A percentile compares a stretch with the other conserved stretches of the same genome.
These are phyloP conservation scores for Eilema sororculum DNA, from an alignment of 2,888 invertebrate genomes.

Conservation along the genomic window DNA sequence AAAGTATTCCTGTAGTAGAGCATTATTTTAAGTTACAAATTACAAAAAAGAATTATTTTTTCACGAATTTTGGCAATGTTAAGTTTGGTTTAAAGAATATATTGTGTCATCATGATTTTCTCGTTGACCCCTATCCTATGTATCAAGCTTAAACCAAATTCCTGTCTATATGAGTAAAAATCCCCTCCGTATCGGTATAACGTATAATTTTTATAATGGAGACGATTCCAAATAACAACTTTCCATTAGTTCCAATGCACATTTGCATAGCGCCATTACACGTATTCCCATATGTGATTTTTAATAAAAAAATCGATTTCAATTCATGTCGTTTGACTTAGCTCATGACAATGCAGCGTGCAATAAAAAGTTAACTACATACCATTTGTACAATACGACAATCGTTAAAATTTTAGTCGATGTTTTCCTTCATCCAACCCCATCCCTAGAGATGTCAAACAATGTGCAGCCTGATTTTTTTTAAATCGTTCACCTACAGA, in stretches of 20 bases:
- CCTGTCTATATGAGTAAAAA: too few species aligned
- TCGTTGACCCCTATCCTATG: too few species aligned
- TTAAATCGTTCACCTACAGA: slow-evolving; percentile 44
- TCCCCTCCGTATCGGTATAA: not conserved
- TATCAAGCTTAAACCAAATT: too few species aligned
- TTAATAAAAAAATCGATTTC: not conserved
- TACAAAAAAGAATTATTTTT: too few species aligned
- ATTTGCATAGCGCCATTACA: not conserved
- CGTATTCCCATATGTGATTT: not conserved
- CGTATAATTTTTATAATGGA: too few species aligned
- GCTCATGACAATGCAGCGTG: not conserved
- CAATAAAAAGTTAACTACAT: not conserved
- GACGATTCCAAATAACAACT: not conserved
- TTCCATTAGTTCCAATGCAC: not conserved
- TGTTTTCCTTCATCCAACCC: not conserved
- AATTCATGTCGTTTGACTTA: not conserved
- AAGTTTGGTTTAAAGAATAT: not conserved
- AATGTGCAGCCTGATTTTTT: slow-evolving; percentile 26
- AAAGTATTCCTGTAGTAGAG: not conserved
- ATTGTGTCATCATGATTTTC: not conserved
- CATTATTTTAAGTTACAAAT: not conserved
- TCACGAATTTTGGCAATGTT: not conserved
- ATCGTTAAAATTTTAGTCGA: slow-evolving; percentile 5
- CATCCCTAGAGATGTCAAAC: slow-evolving; percentile 16
- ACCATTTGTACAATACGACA: not conserved